Percentiles rank a stretch among this genome's conserved stretches.
phyloP scores from a whole-genome alignment of 30 jellyfish, hydroid and myxozoan genomes.

The Chrysaora quinquecirrha region DNA sequence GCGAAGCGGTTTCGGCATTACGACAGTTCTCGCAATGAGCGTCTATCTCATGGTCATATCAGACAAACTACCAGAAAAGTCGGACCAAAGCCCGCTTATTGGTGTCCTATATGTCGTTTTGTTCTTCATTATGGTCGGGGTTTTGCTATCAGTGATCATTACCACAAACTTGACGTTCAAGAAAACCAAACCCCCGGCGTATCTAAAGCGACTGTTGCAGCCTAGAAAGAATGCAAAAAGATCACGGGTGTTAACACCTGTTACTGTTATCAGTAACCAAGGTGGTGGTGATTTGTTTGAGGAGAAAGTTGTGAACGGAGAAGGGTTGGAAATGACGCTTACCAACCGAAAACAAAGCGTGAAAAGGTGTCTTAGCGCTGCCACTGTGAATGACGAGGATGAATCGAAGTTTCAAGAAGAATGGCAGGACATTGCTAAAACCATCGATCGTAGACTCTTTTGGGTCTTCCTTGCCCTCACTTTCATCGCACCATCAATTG shows the following conservation, averaged over 20 bases:
- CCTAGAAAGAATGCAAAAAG: not conserved
- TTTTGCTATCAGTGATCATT: conserved; percentile 29
- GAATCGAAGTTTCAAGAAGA: conserved; percentile 3
- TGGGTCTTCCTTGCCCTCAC: conserved; percentile 11
- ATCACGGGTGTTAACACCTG: not conserved
- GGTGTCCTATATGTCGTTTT: conserved; percentile 61
- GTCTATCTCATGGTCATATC: conserved; percentile 78
- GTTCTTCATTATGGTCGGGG: conserved; percentile 32
- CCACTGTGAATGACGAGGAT: not conserved
- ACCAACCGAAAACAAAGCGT: not conserved
- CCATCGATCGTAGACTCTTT: not conserved
- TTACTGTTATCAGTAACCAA: no score
- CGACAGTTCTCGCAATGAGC: conserved; percentile 69
- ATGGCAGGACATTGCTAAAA: conserved; percentile 19
- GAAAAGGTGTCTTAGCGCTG: no score
- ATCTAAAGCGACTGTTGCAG: not conserved
- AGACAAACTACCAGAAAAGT: conserved; percentile 73
- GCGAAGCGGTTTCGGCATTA: conserved; percentile 78
- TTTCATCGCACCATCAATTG: conserved; percentile 5
- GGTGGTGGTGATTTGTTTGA: no score
- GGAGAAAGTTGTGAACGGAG: not conserved
- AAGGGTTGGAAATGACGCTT: not conserved
- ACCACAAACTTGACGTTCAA: conserved; percentile 28
- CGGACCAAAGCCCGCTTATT: conserved; percentile 68
- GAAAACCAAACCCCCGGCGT: conserved; percentile 36